phyloP scores from a whole-genome alignment of 2,113 vertebrate species.

The Phocoena sinus region DNA sequence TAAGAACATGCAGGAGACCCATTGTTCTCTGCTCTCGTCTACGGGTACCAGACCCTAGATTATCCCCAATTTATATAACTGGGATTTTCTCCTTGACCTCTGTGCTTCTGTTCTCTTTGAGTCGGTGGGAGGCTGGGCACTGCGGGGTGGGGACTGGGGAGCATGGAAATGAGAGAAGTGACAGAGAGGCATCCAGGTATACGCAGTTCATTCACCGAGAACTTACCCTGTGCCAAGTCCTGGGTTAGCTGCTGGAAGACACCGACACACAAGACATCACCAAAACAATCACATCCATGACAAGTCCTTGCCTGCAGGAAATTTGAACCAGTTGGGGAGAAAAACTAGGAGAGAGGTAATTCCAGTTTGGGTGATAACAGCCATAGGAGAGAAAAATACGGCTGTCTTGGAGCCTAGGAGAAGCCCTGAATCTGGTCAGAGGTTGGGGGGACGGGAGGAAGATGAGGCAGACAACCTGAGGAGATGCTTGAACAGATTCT shows the following conservation, averaged over 20 bases:
- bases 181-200: too few relatives aligned
- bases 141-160: accelerated
- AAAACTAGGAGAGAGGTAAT: neutral
- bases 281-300: too few relatives aligned
- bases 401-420: neutral
- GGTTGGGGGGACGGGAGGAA: neutral
- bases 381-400: neutral
- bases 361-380: neutral
- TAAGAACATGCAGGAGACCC: accelerated
- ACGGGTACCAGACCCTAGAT: accelerated
- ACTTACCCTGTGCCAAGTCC: neutral
- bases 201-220: neutral
- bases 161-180: neutral
- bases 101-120: neutral
- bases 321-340: neutral
- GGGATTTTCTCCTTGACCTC: neutral
- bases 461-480: neutral
- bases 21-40: accelerated
- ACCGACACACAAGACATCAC: neutral
- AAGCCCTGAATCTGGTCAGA: accelerated
- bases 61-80: neutral
- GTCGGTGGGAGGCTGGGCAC: neutral
- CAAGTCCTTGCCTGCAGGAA: neutral
- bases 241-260: neutral
- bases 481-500: too few relatives aligned